Percentiles rank a stretch among this genome's conserved stretches.
These are phyloP conservation scores for Plebejus melissa DNA, from an alignment of 2,888 invertebrate genomes.

Conservation along the genomic window DNA sequence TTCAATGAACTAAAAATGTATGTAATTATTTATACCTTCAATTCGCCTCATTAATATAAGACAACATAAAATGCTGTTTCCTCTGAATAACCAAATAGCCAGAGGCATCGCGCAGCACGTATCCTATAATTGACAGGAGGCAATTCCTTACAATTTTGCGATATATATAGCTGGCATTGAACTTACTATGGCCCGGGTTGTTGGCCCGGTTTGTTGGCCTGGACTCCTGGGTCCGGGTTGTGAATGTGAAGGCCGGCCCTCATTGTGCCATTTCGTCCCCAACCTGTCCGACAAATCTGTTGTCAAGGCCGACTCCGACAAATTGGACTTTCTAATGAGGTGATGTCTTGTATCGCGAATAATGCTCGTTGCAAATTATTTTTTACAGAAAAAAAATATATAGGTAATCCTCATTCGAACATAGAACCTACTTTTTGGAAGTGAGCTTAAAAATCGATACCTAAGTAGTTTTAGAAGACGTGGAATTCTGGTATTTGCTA, in stretches of 20 bases:
- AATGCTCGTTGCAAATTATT: background rate
- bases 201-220: conserved; percentile 31
- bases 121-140: conserved; percentile 14
- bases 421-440: too few relatives aligned
- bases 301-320: conserved; percentile 27
- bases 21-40: too few relatives aligned
- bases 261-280: conserved; percentile 60
- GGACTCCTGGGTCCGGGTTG: conserved; percentile 77
- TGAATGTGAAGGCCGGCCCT: conserved; percentile 72
- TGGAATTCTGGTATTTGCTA: too few relatives aligned
- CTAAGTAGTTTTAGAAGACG: too few relatives aligned
- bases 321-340: conserved; percentile 19
- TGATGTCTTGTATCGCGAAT: background rate
- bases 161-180: conserved; percentile 22
- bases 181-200: background rate
- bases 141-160: conserved; percentile 2
- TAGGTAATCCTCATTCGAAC: too few relatives aligned
- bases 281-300: conserved; percentile 41
- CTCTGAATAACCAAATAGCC: background rate
- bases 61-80: background rate
- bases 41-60: too few relatives aligned
- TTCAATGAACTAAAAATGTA: background rate
- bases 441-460: too few relatives aligned
- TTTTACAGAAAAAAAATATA: too few relatives aligned
- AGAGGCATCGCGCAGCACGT: background rate